Percentiles rank a stretch among this genome's conserved stretches.
Evolutionary conservation across 1,140 invertebrate species (phyloP).

Genomic region (Venustaconcha ellipsiformis): DNA sequence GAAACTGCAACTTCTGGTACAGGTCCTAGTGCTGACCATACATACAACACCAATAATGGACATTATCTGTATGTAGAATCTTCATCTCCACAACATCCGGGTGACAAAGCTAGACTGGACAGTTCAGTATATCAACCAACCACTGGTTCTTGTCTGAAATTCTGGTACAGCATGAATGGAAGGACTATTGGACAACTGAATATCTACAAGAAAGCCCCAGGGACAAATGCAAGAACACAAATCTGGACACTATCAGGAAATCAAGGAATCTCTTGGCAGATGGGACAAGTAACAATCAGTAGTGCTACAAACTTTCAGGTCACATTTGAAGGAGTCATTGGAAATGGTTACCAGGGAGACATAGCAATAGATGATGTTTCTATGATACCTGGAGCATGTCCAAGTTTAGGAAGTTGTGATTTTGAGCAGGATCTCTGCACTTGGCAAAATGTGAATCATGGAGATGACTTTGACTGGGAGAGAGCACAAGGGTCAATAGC

Average conservation of each 20-base stretch:
- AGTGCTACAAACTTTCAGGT: slow-evolving; percentile 34
- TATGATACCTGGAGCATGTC: slow-evolving; percentile 33
- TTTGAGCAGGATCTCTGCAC: slow-evolving; percentile 63
- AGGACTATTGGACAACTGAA: slow-evolving; percentile 46
- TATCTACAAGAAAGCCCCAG: slow-evolving; percentile 41
- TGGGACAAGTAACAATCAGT: slow-evolving; percentile 39
- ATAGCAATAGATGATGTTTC: slow-evolving; percentile 53
- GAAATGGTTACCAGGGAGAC: slow-evolving; percentile 41
- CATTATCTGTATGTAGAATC: slow-evolving; percentile 59
- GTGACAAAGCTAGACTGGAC: slow-evolving; percentile 54
- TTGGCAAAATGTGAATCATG: slow-evolving; percentile 44
- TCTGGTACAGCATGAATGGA: slow-evolving; percentile 85
- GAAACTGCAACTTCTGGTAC: slow-evolving; percentile 43
- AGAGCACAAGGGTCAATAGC: slow-evolving; percentile 36
- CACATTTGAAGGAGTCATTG: slow-evolving; percentile 54
- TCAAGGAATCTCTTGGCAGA: slow-evolving; percentile 48
- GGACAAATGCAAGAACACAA: slow-evolving; percentile 12
- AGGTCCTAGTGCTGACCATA: slow-evolving; percentile 60
- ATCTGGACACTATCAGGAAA: slow-evolving; percentile 48
- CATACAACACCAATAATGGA: slow-evolving; percentile 47
- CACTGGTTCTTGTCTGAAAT: slow-evolving; percentile 61
- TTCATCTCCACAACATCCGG: slow-evolving; percentile 43
- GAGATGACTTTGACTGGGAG: slow-evolving; percentile 65
- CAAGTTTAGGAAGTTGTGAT: slow-evolving; percentile 53
- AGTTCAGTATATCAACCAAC: slow-evolving; percentile 41